Percentiles rank a stretch among this genome's conserved stretches.
These are phyloP conservation scores for Chorisops tibialis DNA, from an alignment of 2,888 invertebrate species.

Conservation along the genomic window DNA sequence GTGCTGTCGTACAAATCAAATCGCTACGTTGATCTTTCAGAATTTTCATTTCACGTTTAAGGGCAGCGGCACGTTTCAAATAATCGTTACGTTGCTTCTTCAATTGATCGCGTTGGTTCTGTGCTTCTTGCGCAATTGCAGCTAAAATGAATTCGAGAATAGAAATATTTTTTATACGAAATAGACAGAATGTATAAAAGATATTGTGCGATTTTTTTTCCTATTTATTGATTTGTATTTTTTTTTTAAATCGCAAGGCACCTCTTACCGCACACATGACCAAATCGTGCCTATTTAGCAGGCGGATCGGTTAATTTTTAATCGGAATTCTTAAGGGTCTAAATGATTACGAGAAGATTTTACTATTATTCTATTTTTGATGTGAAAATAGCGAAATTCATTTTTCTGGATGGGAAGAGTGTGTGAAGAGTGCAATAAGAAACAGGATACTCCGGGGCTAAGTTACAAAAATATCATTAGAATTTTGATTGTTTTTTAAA, in stretches of 20 bases:
- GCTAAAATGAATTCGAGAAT: conserved; percentile 37
- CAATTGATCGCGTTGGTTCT: conserved; percentile 76
- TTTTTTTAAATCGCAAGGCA: no score
- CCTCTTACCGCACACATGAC: neutral
- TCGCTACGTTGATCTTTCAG: conserved; percentile 76
- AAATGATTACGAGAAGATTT: neutral
- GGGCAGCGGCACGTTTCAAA: conserved; percentile 67
- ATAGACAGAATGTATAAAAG: no score
- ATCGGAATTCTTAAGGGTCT: neutral
- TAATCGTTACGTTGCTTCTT: conserved; percentile 79
- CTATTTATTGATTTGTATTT: no score
- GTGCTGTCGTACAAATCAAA: conserved; percentile 62
- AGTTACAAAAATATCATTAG: conserved; percentile 22
- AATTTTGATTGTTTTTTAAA: conserved; percentile 8
- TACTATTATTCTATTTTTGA: neutral
- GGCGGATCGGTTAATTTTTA: conserved; percentile 5
- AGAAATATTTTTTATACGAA: neutral
- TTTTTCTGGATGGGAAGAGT: neutral
- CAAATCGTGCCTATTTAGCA: conserved; percentile 3
- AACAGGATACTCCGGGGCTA: conserved; percentile 10
- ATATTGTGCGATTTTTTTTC: no score
- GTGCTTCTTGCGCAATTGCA: conserved; percentile 78
- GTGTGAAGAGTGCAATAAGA: neutral
- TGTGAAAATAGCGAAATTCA: neutral
- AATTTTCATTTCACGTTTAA: conserved; percentile 75